Evolutionary conservation across 2,113 vertebrate genomes (phyloP).

Genomic region (Boulengeromyrus knoepffleri): DNA sequence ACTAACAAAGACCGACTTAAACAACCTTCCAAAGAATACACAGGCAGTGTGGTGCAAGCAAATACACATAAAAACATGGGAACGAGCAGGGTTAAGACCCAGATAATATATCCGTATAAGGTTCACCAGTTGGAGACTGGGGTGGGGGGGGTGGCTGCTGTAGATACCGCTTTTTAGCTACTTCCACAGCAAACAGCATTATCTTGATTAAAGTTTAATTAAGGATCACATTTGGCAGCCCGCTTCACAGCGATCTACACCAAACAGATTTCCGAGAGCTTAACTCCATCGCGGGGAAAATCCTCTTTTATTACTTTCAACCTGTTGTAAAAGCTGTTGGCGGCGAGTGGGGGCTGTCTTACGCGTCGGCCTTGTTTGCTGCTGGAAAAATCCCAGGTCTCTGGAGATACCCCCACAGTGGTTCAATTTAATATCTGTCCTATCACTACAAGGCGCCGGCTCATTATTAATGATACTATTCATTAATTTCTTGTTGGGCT

Average conservation of each 20-base stretch:
- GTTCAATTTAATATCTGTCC: constrained; percentile 99
- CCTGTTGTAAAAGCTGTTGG: constrained; percentile 99
- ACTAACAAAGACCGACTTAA: constrained; percentile 3
- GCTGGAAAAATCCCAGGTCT: constrained; percentile 96
- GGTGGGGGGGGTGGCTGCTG: constrained; percentile 22
- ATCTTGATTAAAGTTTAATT: constrained; percentile 99
- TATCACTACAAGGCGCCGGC: constrained; percentile 92
- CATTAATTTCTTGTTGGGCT: constrained; percentile 99
- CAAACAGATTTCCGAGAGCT: constrained; percentile 99
- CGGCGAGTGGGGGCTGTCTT: constrained; percentile 85
- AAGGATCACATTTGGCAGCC: constrained; percentile 99
- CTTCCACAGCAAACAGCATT: constrained; percentile 79
- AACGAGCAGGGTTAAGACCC: constrained; percentile 58
- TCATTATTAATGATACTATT: constrained; percentile 99
- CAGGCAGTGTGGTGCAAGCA: constrained; percentile 45
- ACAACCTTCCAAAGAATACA: constrained; percentile 23
- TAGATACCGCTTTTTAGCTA: constrained; percentile 67
- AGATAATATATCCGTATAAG: constrained; percentile 52
- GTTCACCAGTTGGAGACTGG: constrained; percentile 44
- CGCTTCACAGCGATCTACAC: constrained; percentile 99
- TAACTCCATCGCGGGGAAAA: constrained; percentile 99
- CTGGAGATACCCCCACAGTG: constrained; percentile 90
- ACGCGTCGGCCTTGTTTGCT: constrained; percentile 96
- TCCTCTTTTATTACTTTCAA: constrained; percentile 99
- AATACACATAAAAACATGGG: constrained; percentile 46